These are phyloP conservation scores for Lamellibrachia luymesi DNA, from an alignment of 1,140 invertebrate species.

Conservation along the genomic window DNA sequence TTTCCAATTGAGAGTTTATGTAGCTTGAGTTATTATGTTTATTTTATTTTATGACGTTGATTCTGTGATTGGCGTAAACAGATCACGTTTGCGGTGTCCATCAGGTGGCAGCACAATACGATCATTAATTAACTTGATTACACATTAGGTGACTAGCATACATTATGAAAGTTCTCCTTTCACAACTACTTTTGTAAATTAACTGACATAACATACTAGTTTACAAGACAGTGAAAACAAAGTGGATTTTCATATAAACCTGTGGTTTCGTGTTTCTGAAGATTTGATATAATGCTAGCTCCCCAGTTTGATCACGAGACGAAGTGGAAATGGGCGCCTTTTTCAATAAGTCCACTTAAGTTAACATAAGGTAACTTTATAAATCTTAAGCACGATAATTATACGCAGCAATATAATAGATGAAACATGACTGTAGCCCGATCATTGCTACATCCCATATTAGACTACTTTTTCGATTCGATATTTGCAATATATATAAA, in stretches of 20 bases:
- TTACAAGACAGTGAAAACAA: background rate
- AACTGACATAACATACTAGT: background rate
- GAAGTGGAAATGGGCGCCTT: background rate
- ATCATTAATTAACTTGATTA: too few species aligned
- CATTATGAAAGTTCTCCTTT: background rate
- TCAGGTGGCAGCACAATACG: too few species aligned
- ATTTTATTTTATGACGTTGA: too few species aligned
- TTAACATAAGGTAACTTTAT: background rate
- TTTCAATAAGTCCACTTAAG: background rate
- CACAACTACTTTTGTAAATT: background rate
- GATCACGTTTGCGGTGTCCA: too few species aligned
- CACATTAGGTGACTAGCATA: background rate
- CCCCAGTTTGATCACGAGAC: background rate
- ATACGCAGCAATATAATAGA: background rate
- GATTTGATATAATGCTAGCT: background rate
- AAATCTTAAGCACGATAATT: background rate
- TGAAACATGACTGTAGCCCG: background rate
- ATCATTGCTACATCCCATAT: background rate
- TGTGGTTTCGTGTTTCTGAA: background rate
- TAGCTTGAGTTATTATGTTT: too few species aligned
- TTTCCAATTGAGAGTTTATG: too few species aligned
- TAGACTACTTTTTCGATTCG: too few species aligned
- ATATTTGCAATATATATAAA: background rate
- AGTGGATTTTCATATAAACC: background rate
- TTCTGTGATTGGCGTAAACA: too few species aligned